Conservation (phyloP, 2,888 invertebrate genomes). For the Ennomos erosarius region DNA sequence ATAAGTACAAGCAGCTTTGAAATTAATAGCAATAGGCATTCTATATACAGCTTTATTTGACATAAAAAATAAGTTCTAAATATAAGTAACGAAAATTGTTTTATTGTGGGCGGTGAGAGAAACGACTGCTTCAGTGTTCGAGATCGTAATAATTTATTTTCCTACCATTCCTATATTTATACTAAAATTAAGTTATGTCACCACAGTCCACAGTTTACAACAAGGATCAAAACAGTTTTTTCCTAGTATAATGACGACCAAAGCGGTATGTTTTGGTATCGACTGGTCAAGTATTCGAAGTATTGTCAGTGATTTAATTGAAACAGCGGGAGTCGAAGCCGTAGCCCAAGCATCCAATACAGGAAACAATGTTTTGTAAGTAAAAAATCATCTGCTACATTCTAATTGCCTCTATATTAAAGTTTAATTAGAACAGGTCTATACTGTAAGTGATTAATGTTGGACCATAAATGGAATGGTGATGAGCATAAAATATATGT, state of each 20-base stretch:
- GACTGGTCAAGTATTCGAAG: conserved; percentile 76
- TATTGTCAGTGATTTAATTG: conserved; percentile 84
- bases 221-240: conserved; percentile 58
- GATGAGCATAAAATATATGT: conserved; percentile 56
- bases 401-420: conserved; percentile 75
- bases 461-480: conserved; percentile 60
- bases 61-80: too few species aligned
- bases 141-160: too few species aligned
- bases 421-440: conserved; percentile 72
- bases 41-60: too few species aligned
- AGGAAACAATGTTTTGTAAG: conserved; percentile 80
- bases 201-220: too few species aligned
- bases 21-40: too few species aligned
- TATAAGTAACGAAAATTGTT: too few species aligned
- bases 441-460: conserved; percentile 64
- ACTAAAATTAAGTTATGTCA: too few species aligned
- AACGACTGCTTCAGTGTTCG: too few species aligned
- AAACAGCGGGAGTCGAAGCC: conserved; percentile 79
- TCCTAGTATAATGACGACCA: conserved; percentile 48
- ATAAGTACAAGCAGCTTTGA: too few species aligned
- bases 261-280: conserved; percentile 74
- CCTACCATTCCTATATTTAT: too few species aligned
- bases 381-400: conserved; percentile 72
- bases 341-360: conserved; percentile 60
- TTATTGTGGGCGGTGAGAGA: too few species aligned